phyloP scores from a whole-genome alignment of 1,140 invertebrate genomes.

The Andricus grossulariae region DNA sequence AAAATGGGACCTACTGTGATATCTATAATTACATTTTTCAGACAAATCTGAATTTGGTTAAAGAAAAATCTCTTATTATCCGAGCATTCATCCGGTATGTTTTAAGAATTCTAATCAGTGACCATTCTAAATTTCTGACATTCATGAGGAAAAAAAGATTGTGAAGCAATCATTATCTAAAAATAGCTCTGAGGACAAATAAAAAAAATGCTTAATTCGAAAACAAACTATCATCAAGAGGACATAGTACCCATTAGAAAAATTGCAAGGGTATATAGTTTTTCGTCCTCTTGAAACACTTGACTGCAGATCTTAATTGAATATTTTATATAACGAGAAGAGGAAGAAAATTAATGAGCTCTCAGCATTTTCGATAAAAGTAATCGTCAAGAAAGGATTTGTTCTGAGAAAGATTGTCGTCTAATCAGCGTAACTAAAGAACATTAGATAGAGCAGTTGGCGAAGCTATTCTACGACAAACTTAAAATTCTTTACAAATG shows the following conservation, averaged over 20 bases:
- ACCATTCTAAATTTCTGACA: no score
- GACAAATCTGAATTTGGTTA: no score
- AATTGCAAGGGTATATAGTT: neutral
- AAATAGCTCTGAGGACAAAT: neutral
- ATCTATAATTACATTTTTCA: no score
- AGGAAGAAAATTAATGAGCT: neutral
- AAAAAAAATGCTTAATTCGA: neutral
- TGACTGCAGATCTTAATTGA: neutral
- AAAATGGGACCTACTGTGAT: no score
- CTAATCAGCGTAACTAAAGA: slow-evolving; percentile 6
- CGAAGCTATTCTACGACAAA: neutral
- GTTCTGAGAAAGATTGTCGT: neutral
- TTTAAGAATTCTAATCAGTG: no score
- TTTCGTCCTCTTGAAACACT: neutral
- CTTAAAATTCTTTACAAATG: neutral
- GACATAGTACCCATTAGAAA: neutral
- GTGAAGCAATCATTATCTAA: neutral
- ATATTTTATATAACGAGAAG: neutral
- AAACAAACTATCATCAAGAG: neutral
- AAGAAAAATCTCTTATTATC: no score
- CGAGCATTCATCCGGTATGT: no score
- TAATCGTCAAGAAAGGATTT: neutral
- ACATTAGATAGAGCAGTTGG: neutral
- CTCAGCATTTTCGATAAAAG: neutral
- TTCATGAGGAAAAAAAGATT: no score